These are phyloP conservation scores for Tinamus major DNA, from an alignment of 2,797 vertebrate species.

Conservation along the genomic window DNA sequence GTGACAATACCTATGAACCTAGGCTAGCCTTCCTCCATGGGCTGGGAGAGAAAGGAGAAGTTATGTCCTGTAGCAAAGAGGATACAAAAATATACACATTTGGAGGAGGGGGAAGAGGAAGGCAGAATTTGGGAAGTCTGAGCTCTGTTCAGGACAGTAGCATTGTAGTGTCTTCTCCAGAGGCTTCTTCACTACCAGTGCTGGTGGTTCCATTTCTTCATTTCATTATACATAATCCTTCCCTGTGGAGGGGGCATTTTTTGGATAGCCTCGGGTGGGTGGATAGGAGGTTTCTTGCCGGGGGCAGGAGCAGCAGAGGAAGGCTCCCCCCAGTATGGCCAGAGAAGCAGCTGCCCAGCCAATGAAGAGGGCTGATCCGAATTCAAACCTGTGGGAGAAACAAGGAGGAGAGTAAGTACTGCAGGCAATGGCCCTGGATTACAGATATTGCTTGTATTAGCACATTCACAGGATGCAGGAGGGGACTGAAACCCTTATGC, in stretches of 20 bases:
- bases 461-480: not conserved
- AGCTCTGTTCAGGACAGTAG: slow-evolving; percentile 51
- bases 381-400: slow-evolving; percentile 83
- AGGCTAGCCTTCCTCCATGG: slow-evolving; percentile 54
- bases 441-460: not conserved
- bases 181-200: slow-evolving; percentile 21
- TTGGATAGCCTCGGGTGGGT: slow-evolving; percentile 79
- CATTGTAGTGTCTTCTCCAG: slow-evolving; percentile 64
- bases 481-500: not conserved
- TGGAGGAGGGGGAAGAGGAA: slow-evolving; percentile 49
- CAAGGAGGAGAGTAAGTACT: not conserved
- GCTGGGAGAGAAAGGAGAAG: slow-evolving; percentile 64
- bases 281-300: slow-evolving; percentile 81
- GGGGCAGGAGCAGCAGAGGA: slow-evolving; percentile 87
- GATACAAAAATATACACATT: slow-evolving; percentile 74
- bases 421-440: not conserved
- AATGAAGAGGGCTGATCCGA: slow-evolving; percentile 89
- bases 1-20: slow-evolving; percentile 35
- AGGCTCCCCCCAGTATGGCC: slow-evolving; percentile 84
- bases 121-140: slow-evolving; percentile 38
- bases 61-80: slow-evolving; percentile 53
- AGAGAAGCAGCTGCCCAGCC: slow-evolving; percentile 89
- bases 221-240: slow-evolving; percentile 86
- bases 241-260: slow-evolving; percentile 76
- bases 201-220: not conserved